A percentile compares a stretch with the other conserved stretches of the same genome.
Evolutionary conservation across 1,140 invertebrate species (phyloP).

Genomic region (Plutomurus gul): DNA sequence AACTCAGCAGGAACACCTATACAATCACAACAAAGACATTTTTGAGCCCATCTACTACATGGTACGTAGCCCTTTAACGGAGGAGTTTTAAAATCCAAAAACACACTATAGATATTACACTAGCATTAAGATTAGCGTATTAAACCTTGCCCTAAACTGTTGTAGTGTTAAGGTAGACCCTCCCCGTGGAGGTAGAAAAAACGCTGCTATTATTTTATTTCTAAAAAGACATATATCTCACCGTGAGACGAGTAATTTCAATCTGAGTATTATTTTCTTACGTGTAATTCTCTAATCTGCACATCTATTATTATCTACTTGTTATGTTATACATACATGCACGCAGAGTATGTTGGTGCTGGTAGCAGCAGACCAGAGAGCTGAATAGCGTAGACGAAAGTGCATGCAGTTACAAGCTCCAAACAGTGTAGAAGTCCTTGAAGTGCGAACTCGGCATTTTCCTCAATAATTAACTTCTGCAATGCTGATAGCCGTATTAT

Average conservation of each 20-base stretch:
- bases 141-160: too few relatives aligned
- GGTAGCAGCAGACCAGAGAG: background rate
- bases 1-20: too few relatives aligned
- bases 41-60: too few relatives aligned
- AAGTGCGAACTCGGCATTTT: slow-evolving; percentile 6
- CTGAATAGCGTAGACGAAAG: background rate
- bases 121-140: too few relatives aligned
- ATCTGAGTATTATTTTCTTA: slow-evolving; percentile 1
- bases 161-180: too few relatives aligned
- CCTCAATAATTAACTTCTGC: slow-evolving; percentile 14
- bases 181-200: too few relatives aligned
- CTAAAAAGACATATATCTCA: too few relatives aligned
- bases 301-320: background rate
- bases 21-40: too few relatives aligned
- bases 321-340: background rate
- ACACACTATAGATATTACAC: too few relatives aligned
- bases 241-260: background rate
- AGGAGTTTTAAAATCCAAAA: too few relatives aligned
- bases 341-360: background rate
- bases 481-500: background rate
- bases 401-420: background rate
- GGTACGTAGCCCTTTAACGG: too few relatives aligned
- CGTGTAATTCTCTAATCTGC: background rate
- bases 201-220: too few relatives aligned
- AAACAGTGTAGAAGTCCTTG: slow-evolving; percentile 19